Percentiles rank a stretch among this genome's conserved stretches.
Conservation (phyloP, 2,888 invertebrate genomes). For the Allophyes oxyacanthae region DNA sequence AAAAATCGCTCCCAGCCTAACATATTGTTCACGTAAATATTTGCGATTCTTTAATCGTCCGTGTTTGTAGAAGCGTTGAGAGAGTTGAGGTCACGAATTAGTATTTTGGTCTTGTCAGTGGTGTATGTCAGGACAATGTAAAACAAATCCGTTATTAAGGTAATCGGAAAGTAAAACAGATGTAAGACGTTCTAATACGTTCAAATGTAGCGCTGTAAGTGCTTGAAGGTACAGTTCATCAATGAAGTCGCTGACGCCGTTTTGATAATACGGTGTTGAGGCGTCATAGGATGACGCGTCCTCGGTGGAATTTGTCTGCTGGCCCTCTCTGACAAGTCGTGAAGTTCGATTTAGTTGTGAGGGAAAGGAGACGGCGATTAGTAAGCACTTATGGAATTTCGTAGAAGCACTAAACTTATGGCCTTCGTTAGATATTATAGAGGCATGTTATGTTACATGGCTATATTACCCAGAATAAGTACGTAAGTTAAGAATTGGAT, state of each 20-base stretch:
- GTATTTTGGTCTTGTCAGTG: conserved; percentile 49
- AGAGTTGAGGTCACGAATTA: conserved; percentile 52
- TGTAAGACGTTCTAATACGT: conserved; percentile 18
- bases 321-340: conserved; percentile 54
- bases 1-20: conserved; percentile 79
- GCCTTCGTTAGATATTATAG: conserved; percentile 18
- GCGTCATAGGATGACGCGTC: conserved; percentile 79
- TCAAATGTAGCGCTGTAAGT: conserved; percentile 63
- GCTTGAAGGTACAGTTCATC: conserved; percentile 63
- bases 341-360: conserved; percentile 40
- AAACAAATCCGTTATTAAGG: conserved; percentile 19
- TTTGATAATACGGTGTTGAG: conserved; percentile 67
- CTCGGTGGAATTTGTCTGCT: conserved; percentile 74
- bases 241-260: conserved; percentile 75
- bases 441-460: background rate
- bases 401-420: conserved; percentile 41
- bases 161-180: conserved; percentile 24
- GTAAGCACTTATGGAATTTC: conserved; percentile 54
- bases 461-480: too few species aligned
- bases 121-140: conserved; percentile 30
- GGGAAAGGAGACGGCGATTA: conserved; percentile 46
- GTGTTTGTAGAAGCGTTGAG: conserved; percentile 50
- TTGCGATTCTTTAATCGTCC: conserved; percentile 67
- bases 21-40: conserved; percentile 84
- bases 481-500: too few species aligned